These are phyloP conservation scores for Hofmannophila pseudospretella DNA, from an alignment of 2,888 invertebrate species.

Conservation along the genomic window DNA sequence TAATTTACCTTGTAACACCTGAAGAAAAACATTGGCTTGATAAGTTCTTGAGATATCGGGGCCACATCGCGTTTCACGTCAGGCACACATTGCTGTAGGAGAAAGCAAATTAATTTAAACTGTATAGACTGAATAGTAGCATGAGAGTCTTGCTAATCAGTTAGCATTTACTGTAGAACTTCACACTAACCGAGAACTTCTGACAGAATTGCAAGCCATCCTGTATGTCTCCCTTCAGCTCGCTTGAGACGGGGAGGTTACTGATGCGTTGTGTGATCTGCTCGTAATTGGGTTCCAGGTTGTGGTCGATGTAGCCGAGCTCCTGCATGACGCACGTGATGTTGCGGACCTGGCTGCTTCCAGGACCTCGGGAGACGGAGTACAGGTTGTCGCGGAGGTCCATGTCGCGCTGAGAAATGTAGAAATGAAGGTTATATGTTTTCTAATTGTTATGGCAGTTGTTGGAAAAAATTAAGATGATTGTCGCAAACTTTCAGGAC, in stretches of 20 bases:
- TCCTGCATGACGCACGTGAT: slow-evolving; percentile 86
- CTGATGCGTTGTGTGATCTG: slow-evolving; percentile 80
- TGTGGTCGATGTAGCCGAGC: slow-evolving; percentile 81
- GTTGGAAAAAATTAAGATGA: too few species aligned
- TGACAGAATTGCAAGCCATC: slow-evolving; percentile 83
- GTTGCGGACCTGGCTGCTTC: slow-evolving; percentile 74
- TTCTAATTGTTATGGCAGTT: too few species aligned
- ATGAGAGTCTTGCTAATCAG: too few species aligned
- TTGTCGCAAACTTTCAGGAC: too few species aligned
- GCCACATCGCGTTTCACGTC: slow-evolving; percentile 80
- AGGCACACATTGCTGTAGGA: slow-evolving; percentile 82
- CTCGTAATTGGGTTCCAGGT: slow-evolving; percentile 81
- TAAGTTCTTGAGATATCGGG: slow-evolving; percentile 80
- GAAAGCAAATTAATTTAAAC: too few species aligned
- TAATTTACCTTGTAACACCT: slow-evolving; percentile 83
- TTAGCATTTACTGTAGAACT: too few species aligned
- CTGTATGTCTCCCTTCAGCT: slow-evolving; percentile 81
- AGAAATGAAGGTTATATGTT: too few species aligned
- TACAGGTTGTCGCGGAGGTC: slow-evolving; percentile 80
- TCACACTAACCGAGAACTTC: slow-evolving; percentile 83
- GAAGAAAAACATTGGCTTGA: slow-evolving; percentile 85
- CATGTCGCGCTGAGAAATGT: slow-evolving; percentile 77
- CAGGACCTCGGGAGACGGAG: slow-evolving; percentile 69
- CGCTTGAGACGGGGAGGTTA: slow-evolving; percentile 78
- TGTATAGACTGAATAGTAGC: too few species aligned